Conservation (phyloP, 2,888 invertebrate genomes). For the Psylliodes chrysocephalus region DNA sequence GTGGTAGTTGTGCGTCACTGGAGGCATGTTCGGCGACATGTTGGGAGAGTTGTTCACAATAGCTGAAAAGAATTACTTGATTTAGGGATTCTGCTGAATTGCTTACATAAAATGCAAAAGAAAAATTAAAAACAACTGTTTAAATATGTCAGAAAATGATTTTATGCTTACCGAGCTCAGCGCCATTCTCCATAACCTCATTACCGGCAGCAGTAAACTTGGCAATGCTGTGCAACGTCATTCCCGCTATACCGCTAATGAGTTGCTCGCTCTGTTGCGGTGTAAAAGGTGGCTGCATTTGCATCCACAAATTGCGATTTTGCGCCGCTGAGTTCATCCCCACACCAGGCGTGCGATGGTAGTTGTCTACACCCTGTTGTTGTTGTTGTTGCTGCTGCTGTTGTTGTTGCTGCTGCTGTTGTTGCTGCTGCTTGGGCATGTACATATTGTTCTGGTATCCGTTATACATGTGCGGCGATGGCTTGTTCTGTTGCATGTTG, state of each 20-base stretch:
- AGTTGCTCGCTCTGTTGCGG: constrained; percentile 58
- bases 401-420: constrained; percentile 31
- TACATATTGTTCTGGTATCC: constrained; percentile 51
- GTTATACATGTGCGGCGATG: constrained; percentile 51
- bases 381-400: constrained; percentile 31
- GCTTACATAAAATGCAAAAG: no score
- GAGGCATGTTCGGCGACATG: constrained; percentile 61
- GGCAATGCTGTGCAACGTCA: constrained; percentile 60
- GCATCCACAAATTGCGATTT: constrained; percentile 57
- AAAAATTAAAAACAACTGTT: no score
- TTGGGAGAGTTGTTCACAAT: constrained; percentile 66
- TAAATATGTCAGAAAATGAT: not conserved
- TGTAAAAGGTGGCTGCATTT: constrained; percentile 56
- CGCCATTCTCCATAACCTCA: constrained; percentile 62
- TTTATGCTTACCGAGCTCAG: constrained; percentile 52
- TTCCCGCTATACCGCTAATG: constrained; percentile 61
- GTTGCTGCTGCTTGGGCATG: constrained; percentile 37
- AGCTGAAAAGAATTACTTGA: constrained; percentile 46
- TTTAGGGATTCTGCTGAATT: not conserved
- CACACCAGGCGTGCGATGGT: constrained; percentile 29
- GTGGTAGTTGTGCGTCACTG: constrained; percentile 32
- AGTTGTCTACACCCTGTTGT: constrained; percentile 34
- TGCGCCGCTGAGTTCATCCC: constrained; percentile 40
- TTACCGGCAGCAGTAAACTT: constrained; percentile 52
- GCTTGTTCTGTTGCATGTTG: constrained; percentile 52